These are phyloP conservation scores for Sacculina carcini DNA, from an alignment of 2,888 invertebrate species.

Conservation along the genomic window DNA sequence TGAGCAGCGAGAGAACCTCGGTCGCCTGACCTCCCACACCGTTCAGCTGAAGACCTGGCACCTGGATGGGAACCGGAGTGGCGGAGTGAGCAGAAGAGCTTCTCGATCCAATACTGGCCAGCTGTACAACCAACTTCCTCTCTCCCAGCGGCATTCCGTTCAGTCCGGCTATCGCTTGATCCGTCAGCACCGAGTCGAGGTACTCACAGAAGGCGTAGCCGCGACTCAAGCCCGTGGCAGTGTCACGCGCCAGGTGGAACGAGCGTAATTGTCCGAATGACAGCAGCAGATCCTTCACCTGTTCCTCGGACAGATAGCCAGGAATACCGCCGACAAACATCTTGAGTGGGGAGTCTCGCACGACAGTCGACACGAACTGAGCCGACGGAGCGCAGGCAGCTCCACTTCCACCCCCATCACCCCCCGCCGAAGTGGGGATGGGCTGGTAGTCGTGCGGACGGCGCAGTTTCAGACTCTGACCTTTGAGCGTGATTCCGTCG, in stretches of 20 bases:
- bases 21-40: conserved; percentile 72
- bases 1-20: conserved; percentile 75
- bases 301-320: conserved; percentile 94
- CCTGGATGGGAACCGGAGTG: conserved; percentile 74
- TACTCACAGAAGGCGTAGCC: conserved; percentile 99
- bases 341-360: conserved; percentile 92
- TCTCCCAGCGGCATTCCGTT: conserved; percentile 99
- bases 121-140: conserved; percentile 89
- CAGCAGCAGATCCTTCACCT: conserved; percentile 94
- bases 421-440: too few relatives aligned
- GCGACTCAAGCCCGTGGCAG: conserved; percentile 91
- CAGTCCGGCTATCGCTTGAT: conserved; percentile 94
- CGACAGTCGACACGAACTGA: conserved; percentile 56
- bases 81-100: conserved; percentile 40
- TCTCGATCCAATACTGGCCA: conserved; percentile 95
- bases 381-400: not conserved
- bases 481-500: conserved; percentile 95
- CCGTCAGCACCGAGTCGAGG: conserved; percentile 84
- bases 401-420: conserved; percentile 55
- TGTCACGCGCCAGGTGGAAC: conserved; percentile 96
- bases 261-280: conserved; percentile 95
- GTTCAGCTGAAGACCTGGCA: conserved; percentile 65
- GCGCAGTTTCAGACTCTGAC: conserved; percentile 88
- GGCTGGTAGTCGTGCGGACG: conserved; percentile 96
- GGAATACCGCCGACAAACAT: conserved; percentile 96